A percentile compares a stretch with the other conserved stretches of the same genome.
Conservation (phyloP, 2,888 invertebrate species). For the Lagria hirta region DNA sequence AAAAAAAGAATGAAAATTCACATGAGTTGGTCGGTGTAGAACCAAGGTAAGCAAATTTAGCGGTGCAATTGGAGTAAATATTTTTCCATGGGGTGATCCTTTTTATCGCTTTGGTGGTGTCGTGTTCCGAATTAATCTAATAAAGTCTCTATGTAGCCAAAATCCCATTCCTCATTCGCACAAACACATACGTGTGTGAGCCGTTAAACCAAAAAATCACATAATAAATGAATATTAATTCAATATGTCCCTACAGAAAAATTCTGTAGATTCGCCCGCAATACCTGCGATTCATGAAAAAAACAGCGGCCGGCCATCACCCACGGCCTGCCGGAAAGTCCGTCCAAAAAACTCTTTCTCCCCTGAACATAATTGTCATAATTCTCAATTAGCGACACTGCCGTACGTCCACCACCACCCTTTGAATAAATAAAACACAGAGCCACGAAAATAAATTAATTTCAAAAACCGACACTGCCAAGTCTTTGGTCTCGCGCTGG, state of each 20-base stretch:
- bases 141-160: conserved; percentile 23
- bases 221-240: conserved; percentile 51
- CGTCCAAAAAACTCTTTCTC: conserved; percentile 38
- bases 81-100: conserved; percentile 19
- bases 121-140: conserved; percentile 28
- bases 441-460: conserved; percentile 45
- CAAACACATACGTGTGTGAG: conserved; percentile 14
- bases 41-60: too few relatives aligned
- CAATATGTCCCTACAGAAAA: conserved; percentile 51
- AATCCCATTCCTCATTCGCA: conserved; percentile 28
- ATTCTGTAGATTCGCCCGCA: conserved; percentile 45
- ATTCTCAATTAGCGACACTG: conserved; percentile 47
- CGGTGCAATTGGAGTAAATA: conserved; percentile 14
- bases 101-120: conserved; percentile 28
- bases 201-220: conserved; percentile 38
- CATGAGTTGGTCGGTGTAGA: too few relatives aligned
- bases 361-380: conserved; percentile 49
- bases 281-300: conserved; percentile 35
- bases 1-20: too few relatives aligned
- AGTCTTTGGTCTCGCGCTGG: conserved; percentile 35
- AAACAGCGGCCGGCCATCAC: conserved; percentile 23
- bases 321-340: conserved; percentile 29
- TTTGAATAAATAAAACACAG: conserved; percentile 47
- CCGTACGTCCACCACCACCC: conserved; percentile 42
- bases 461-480: conserved; percentile 41